Evolutionary conservation across 1,140 invertebrate species (phyloP).

Genomic region (Lucilia sericata): DNA sequence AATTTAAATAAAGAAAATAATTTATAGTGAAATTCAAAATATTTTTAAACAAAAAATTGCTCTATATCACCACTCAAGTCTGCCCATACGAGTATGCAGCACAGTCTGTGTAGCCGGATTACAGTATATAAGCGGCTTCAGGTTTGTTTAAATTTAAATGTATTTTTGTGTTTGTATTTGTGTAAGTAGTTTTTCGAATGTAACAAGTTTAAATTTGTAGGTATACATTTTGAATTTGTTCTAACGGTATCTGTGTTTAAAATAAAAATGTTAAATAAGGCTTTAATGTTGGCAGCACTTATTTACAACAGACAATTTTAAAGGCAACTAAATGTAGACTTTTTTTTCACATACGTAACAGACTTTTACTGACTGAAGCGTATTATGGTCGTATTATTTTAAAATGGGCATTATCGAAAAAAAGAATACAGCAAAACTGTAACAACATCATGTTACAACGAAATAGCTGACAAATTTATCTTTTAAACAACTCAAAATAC

Average conservation of each 20-base stretch:
- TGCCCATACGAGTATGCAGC: too few relatives aligned
- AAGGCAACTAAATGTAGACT: not conserved
- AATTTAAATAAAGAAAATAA: too few relatives aligned
- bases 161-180: not conserved
- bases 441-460: not conserved
- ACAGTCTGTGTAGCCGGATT: not conserved
- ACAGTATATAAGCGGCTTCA: not conserved
- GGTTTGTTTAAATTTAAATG: not conserved
- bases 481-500: not conserved
- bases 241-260: not conserved
- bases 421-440: not conserved
- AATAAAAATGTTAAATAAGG: constrained; percentile 12
- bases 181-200: not conserved
- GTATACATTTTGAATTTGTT: not conserved
- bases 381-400: not conserved
- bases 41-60: too few relatives aligned
- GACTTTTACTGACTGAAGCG: not conserved
- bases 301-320: not conserved
- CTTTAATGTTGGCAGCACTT: constrained; percentile 1
- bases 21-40: too few relatives aligned
- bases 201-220: too few relatives aligned
- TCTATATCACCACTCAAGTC: too few relatives aligned
- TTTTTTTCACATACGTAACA: not conserved
- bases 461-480: not conserved
- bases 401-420: not conserved